A percentile compares a stretch with the other conserved stretches of the same genome.
Evolutionary conservation across 2,113 vertebrate species (phyloP).

Genomic region (Psephotus haematonotus): DNA sequence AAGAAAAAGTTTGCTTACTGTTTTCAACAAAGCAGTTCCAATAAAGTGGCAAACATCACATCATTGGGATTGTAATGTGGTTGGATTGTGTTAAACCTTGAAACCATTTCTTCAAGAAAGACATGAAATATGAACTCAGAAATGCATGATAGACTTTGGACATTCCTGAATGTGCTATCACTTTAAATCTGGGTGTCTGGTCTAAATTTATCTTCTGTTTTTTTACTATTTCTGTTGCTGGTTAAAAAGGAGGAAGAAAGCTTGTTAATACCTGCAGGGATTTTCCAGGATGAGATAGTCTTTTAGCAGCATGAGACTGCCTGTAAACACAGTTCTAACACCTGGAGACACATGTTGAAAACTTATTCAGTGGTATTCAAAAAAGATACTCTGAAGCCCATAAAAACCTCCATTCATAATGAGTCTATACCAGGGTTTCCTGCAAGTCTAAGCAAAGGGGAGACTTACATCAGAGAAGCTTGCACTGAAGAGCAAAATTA

Average conservation of each 20-base stretch:
- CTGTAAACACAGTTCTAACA: conserved; percentile 21
- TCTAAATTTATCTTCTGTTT: neutral
- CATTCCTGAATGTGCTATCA: neutral
- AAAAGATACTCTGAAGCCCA: neutral
- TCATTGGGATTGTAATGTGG: neutral
- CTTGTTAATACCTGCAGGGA: conserved; percentile 6
- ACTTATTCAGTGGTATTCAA: neutral
- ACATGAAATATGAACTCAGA: neutral
- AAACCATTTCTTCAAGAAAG: neutral
- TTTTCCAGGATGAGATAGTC: conserved; percentile 19
- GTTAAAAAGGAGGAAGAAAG: neutral
- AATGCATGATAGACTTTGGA: neutral
- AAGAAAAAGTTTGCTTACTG: neutral
- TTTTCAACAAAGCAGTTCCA: neutral
- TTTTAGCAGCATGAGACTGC: neutral
- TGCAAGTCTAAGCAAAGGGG: neutral
- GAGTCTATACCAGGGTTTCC: neutral
- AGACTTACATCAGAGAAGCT: neutral
- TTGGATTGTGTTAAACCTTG: neutral
- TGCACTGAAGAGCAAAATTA: neutral
- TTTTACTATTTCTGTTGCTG: neutral
- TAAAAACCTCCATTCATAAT: neutral
- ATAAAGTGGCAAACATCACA: neutral
- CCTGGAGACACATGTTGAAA: neutral
- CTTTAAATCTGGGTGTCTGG: neutral